Evolutionary conservation across 2,888 invertebrate species (phyloP), one percentile per base, ranked within the genome.

Genomic region (Cryptophagus acutangulus): DNA sequence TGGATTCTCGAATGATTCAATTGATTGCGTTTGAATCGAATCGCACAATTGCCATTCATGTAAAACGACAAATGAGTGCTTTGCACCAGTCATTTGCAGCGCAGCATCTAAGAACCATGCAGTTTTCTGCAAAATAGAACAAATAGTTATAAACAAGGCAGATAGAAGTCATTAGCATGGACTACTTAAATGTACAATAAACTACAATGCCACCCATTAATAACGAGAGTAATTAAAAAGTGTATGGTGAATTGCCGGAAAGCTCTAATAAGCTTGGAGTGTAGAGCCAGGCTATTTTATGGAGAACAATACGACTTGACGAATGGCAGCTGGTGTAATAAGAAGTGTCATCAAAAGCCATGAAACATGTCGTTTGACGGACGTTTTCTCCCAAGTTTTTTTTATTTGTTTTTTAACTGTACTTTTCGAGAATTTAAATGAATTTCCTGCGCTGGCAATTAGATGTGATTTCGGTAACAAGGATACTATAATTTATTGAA

Each of bases 141-240:
- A 20, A n/a, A 8, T 20, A 8, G 24, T n/a, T 20, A 20, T 8
- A 8, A 20, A 8, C 24, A 20, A 20, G 24, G 24, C 24, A 20
- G n/a, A 20, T n/a, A 20, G n/a, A 8, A 20, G 40, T 46, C 41
- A 46, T 48, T 41, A 39, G 43, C 46, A 39, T 43, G 43, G 41
- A 37, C 40, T 36, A 35, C 40, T 48, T 44, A 43, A 45, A 38
- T 33, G 45, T 36, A 48, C n/a, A n/a, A n/a, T n/a, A n/a, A n/a
- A 40, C 24, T 46, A 26, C 35, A 48, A 42, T 41, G 45, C 41
- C 44, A 40, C 43, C 43, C 43, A 50, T 46, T 46, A 48, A 51
- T 43, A 43, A 44, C 40, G 38, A 40, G 36, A 40, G 49, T 51
- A 49, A 51, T 51, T 51, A 49, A 51, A 51, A 51, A 51, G 51